These are phyloP conservation scores for Talpa occidentalis DNA, from an alignment of 2,113 vertebrate genomes.

Conservation along the genomic window DNA sequence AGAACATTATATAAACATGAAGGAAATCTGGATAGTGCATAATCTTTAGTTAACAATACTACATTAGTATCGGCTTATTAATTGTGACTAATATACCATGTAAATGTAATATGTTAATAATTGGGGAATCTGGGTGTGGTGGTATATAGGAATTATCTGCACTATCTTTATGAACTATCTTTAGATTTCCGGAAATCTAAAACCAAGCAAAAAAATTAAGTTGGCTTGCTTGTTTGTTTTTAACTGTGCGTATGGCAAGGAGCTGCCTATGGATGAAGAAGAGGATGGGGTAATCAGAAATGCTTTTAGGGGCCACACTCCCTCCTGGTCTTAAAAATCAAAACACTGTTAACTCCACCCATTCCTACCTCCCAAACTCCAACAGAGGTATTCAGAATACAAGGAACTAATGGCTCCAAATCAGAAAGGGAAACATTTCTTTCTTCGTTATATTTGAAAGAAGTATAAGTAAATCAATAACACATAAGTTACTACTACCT, in stretches of 20 bases:
- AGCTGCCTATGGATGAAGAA: background rate
- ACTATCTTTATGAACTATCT: background rate
- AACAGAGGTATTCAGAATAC: background rate
- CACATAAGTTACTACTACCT: background rate
- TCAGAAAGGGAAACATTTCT: background rate
- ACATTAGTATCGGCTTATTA: slow-evolving; percentile 3
- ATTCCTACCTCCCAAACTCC: background rate
- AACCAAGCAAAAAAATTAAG: background rate
- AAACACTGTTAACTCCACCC: background rate
- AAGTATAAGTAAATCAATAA: slow-evolving; percentile 34
- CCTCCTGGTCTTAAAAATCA: background rate
- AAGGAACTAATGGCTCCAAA: background rate
- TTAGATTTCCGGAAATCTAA: slow-evolving; percentile 24
- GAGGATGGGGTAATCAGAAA: background rate
- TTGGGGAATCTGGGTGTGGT: background rate
- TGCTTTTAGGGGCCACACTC: background rate
- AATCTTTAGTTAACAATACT: slow-evolving; percentile 5
- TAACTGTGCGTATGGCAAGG: background rate
- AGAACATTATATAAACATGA: background rate
- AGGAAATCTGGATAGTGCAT: background rate
- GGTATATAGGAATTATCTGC: background rate
- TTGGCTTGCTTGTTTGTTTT: background rate
- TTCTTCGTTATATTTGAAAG: background rate
- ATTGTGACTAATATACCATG: background rate
- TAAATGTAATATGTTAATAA: background rate